Evolutionary conservation across 2,797 vertebrate species (phyloP).

Genomic region (Bucorvus abyssinicus): DNA sequence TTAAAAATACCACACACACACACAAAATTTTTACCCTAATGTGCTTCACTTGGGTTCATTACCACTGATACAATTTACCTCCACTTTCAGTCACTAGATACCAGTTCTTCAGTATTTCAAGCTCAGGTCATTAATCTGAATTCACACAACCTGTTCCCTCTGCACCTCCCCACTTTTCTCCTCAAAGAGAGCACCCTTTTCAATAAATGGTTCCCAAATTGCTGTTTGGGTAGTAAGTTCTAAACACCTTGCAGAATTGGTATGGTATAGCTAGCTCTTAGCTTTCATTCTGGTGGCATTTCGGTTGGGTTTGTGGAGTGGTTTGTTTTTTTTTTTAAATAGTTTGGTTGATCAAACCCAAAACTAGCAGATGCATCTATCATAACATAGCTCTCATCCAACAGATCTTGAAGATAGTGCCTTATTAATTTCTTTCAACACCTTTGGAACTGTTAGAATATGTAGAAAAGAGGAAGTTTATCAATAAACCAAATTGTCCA

Average conservation of each 20-base stretch:
- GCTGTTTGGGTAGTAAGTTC: neutral
- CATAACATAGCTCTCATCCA: neutral
- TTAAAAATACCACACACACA: neutral
- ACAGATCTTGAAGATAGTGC: neutral
- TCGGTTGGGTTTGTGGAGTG: neutral
- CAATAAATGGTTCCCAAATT: conserved; percentile 29
- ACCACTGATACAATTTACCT: conserved; percentile 41
- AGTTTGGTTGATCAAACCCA: neutral
- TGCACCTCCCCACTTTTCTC: neutral
- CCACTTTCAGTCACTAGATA: conserved; percentile 52
- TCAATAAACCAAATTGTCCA: neutral
- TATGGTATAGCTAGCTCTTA: neutral
- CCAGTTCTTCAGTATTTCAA: conserved; percentile 5
- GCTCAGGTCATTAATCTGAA: conserved; percentile 33
- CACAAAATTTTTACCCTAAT: neutral
- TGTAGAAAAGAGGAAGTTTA: neutral
- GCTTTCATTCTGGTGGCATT: neutral
- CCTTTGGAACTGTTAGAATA: neutral
- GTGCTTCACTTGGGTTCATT: conserved; percentile 27
- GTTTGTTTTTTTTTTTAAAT: neutral
- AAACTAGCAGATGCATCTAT: neutral
- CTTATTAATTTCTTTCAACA: neutral
- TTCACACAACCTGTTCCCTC: neutral
- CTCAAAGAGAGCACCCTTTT: conserved; percentile 26
- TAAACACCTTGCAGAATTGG: neutral